Conservation (phyloP, 2,113 vertebrate genomes). For the Pteropus alecto region DNA sequence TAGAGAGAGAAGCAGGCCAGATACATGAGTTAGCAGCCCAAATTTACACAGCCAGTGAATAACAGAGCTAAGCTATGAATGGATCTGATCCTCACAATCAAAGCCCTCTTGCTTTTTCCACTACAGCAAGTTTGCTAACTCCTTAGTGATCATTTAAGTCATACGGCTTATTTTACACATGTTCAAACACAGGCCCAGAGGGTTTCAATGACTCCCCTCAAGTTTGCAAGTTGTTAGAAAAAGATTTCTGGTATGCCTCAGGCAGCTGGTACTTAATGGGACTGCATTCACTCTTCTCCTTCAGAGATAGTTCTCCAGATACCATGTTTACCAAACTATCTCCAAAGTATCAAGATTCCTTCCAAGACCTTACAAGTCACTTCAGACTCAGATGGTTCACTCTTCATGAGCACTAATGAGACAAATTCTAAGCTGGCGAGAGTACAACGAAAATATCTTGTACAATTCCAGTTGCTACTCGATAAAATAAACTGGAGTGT, state of each 20-base stretch:
- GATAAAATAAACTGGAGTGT: background rate
- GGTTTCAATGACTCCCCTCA: background rate
- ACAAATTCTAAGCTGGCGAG: background rate
- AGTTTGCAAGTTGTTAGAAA: constrained; percentile 11
- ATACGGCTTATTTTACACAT: background rate
- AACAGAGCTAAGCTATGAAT: background rate
- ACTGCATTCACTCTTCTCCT: background rate
- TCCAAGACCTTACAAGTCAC: background rate
- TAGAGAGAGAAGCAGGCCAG: background rate
- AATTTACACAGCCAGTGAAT: background rate
- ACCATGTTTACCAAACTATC: background rate
- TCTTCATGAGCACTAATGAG: background rate
- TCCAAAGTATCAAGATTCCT: background rate
- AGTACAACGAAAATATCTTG: background rate
- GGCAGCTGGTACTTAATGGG: background rate
- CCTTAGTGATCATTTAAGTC: background rate
- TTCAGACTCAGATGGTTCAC: background rate
- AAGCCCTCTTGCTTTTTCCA: background rate
- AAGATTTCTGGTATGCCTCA: background rate
- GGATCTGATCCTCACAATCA: background rate
- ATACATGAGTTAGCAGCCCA: background rate
- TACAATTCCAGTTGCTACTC: background rate
- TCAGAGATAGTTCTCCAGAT: background rate
- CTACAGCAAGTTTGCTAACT: background rate
- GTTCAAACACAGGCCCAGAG: background rate